phyloP scores from a whole-genome alignment of 2,888 invertebrate genomes.

The Dinocampus coccinellae region DNA sequence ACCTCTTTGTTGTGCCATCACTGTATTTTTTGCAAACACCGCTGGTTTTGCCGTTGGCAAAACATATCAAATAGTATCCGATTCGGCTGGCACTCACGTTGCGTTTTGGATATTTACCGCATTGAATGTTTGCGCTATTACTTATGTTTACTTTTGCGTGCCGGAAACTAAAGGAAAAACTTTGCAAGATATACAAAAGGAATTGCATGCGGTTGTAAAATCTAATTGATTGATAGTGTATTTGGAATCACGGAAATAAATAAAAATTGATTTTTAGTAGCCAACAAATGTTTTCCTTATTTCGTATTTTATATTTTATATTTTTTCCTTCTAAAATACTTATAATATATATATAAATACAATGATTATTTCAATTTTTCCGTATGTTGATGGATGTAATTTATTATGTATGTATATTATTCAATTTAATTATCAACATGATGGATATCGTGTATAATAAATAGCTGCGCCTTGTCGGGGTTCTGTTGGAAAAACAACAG shows the following conservation, averaged over 20 bases:
- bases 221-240: not conserved
- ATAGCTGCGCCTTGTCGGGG: conserved; percentile 78
- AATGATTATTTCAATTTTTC: too few relatives aligned
- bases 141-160: conserved; percentile 42
- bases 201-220: conserved; percentile 8
- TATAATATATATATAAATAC: too few relatives aligned
- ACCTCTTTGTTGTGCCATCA: conserved; percentile 41
- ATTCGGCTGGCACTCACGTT: conserved; percentile 34
- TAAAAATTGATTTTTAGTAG: too few relatives aligned
- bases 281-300: too few relatives aligned
- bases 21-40: conserved; percentile 33
- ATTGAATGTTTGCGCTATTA: conserved; percentile 27
- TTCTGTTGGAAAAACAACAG: conserved; percentile 81
- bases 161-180: conserved; percentile 50
- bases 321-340: too few relatives aligned
- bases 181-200: conserved; percentile 48
- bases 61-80: conserved; percentile 39
- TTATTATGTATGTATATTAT: not conserved
- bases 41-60: conserved; percentile 39
- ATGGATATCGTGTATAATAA: conserved; percentile 56
- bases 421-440: not conserved
- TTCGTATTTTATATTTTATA: too few relatives aligned
- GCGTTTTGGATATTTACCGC: conserved; percentile 46
- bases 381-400: too few relatives aligned
- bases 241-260: too few relatives aligned